phyloP scores from a whole-genome alignment of 2,888 invertebrate species.

The Barypeithes pellucidus region DNA sequence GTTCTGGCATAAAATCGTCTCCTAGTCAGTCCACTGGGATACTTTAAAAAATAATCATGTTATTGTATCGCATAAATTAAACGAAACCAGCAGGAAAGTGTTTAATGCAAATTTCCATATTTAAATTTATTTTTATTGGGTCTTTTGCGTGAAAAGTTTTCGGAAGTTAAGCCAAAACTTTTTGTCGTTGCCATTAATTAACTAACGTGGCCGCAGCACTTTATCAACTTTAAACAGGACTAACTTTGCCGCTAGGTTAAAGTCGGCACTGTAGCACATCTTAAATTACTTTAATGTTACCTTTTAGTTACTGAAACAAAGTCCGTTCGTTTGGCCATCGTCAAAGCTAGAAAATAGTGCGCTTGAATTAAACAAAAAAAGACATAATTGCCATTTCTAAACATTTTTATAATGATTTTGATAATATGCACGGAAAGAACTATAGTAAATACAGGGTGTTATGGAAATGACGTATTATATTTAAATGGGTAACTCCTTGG shows the following conservation, averaged over 20 bases:
- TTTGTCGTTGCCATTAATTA: slow-evolving; percentile 60
- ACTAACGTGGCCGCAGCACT: slow-evolving; percentile 51
- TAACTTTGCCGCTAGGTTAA: slow-evolving; percentile 58
- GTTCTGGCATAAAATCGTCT: no score
- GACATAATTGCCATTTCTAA: no score
- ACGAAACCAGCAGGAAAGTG: slow-evolving; percentile 13
- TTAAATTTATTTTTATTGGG: slow-evolving; percentile 30
- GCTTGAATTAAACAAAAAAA: no score
- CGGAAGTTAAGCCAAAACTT: slow-evolving; percentile 40
- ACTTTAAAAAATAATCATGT: no score
- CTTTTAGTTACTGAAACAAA: slow-evolving; percentile 35
- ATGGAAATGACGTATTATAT: no score
- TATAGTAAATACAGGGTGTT: no score
- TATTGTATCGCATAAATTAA: slow-evolving; percentile 19
- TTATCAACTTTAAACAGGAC: slow-evolving; percentile 59
- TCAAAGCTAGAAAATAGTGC: not conserved
- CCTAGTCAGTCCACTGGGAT: no score
- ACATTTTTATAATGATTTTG: no score
- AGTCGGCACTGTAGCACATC: slow-evolving; percentile 59
- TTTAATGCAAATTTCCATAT: slow-evolving; percentile 26
- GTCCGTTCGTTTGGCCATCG: not conserved
- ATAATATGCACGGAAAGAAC: no score
- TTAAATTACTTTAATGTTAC: slow-evolving; percentile 57
- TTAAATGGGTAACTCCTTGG: no score
- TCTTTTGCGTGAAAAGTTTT: slow-evolving; percentile 17